Conservation (phyloP, 1,140 invertebrate genomes). For the Tribolium madens region DNA sequence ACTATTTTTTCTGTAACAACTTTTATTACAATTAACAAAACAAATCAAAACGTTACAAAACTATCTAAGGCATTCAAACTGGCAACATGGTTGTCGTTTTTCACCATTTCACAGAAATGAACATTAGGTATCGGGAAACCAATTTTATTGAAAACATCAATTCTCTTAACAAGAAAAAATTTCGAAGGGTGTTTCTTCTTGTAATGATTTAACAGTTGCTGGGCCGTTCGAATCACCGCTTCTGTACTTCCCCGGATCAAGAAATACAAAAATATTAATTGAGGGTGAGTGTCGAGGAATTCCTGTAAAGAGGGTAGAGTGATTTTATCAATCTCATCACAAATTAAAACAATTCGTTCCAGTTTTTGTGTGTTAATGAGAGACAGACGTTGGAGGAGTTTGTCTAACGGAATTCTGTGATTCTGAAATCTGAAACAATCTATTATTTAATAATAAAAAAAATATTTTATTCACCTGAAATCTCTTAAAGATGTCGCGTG, state of each 20-base stretch:
- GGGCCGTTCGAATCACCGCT: neutral
- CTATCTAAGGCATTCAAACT: conserved; percentile 1
- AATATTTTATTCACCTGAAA: conserved; percentile 7
- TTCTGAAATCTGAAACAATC: conserved; percentile 8
- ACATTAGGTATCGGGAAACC: conserved; percentile 33
- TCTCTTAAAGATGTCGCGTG: conserved; percentile 17
- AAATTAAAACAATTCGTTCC: conserved; percentile 28
- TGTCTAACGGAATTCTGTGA: conserved; percentile 20
- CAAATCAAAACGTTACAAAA: conserved; percentile 4
- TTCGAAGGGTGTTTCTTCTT: conserved; percentile 7
- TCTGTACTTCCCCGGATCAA: conserved; percentile 6
- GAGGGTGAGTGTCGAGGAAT: conserved; percentile 8
- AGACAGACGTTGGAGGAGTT: neutral
- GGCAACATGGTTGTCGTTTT: conserved; percentile 2
- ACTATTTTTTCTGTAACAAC: too few relatives aligned
- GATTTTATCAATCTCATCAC: conserved; percentile 22
- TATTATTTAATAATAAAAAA: neutral
- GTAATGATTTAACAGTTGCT: neutral
- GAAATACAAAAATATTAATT: conserved; percentile 19
- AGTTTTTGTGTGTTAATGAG: conserved; percentile 7
- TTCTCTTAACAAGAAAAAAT: conserved; percentile 20
- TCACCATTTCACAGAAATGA: conserved; percentile 31
- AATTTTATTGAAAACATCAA: neutral
- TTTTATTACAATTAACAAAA: neutral
- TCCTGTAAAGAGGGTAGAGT: neutral